Evolutionary conservation across 1,140 invertebrate genomes (phyloP).

Genomic region (Zaprionus taronus): DNA sequence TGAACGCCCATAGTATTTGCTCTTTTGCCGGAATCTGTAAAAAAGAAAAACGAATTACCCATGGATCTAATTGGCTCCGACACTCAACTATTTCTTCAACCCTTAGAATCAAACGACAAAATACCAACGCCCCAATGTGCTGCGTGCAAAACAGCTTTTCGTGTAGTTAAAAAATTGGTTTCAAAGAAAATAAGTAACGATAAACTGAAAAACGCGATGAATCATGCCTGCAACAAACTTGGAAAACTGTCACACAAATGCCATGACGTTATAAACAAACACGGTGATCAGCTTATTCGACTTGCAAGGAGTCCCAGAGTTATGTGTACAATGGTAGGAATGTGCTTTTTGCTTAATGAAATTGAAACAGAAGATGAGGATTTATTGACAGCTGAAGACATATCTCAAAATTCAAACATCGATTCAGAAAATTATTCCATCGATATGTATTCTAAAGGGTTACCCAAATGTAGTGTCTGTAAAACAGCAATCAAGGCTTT

Average conservation of each 20-base stretch:
- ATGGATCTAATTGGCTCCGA: neutral
- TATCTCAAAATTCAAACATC: too few species aligned
- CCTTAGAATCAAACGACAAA: slow-evolving; percentile 85
- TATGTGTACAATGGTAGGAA: slow-evolving; percentile 10
- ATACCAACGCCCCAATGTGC: slow-evolving; percentile 1
- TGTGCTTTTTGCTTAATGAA: slow-evolving; percentile 4
- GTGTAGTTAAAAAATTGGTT: neutral
- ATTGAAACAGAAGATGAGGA: neutral
- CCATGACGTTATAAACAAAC: slow-evolving; percentile 1
- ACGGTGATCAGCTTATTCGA: slow-evolving; percentile 13
- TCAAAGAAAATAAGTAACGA: slow-evolving; percentile 8
- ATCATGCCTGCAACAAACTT: slow-evolving; percentile 8
- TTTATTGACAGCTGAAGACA: too few species aligned
- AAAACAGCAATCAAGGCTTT: neutral
- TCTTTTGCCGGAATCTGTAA: slow-evolving; percentile 88
- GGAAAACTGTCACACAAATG: slow-evolving; percentile 8
- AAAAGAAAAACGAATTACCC: slow-evolving; percentile 44
- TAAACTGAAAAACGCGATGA: slow-evolving; percentile 3
- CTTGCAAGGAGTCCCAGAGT: slow-evolving; percentile 16
- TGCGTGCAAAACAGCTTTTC: slow-evolving; percentile 11
- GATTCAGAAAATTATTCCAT: neutral
- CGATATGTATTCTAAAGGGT: neutral
- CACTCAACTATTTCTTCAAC: neutral
- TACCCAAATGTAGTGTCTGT: slow-evolving; percentile 5
- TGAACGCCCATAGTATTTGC: slow-evolving; percentile 89